These are phyloP conservation scores for Drosophila algonquin DNA, from an alignment of 2,888 invertebrate genomes.

Conservation along the genomic window DNA sequence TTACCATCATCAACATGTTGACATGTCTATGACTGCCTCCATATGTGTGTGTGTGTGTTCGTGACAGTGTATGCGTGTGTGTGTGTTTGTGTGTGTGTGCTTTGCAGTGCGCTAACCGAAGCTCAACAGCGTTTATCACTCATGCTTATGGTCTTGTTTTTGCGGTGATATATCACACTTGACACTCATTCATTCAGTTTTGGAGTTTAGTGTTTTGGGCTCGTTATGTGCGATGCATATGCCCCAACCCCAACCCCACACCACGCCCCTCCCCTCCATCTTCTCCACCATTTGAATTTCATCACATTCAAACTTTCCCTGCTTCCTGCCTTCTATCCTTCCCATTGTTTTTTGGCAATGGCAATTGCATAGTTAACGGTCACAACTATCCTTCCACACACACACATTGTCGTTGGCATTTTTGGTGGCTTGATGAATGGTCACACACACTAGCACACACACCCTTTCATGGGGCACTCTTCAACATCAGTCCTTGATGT, in stretches of 20 bases:
- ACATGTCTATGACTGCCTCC: slow-evolving; percentile 76
- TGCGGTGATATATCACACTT: slow-evolving; percentile 82
- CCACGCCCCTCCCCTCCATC: slow-evolving; percentile 29
- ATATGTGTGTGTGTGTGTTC: slow-evolving; percentile 27
- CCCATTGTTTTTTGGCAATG: slow-evolving; percentile 46
- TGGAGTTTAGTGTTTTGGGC: slow-evolving; percentile 72
- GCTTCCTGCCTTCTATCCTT: neutral
- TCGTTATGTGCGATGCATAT: slow-evolving; percentile 49
- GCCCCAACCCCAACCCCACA: slow-evolving; percentile 1
- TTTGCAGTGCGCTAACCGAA: slow-evolving; percentile 59
- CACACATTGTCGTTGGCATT: slow-evolving; percentile 25
- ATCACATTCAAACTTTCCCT: slow-evolving; percentile 55
- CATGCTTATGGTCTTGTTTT: slow-evolving; percentile 81
- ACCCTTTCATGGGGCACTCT: slow-evolving; percentile 12
- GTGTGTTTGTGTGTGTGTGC: slow-evolving; percentile 26
- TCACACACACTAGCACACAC: slow-evolving; percentile 1
- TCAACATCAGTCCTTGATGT: slow-evolving; percentile 12
- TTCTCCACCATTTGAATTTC: slow-evolving; percentile 71
- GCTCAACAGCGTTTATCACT: slow-evolving; percentile 80
- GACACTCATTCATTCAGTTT: slow-evolving; percentile 81
- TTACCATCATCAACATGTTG: slow-evolving; percentile 80
- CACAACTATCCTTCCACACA: slow-evolving; percentile 15
- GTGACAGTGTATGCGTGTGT: slow-evolving; percentile 23
- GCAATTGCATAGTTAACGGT: slow-evolving; percentile 46
- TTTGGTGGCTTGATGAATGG: slow-evolving; percentile 56